Base-by-base conservation (phyloP, 2,113 vertebrate species). In the Eolophus roseicapilla region DNA sequence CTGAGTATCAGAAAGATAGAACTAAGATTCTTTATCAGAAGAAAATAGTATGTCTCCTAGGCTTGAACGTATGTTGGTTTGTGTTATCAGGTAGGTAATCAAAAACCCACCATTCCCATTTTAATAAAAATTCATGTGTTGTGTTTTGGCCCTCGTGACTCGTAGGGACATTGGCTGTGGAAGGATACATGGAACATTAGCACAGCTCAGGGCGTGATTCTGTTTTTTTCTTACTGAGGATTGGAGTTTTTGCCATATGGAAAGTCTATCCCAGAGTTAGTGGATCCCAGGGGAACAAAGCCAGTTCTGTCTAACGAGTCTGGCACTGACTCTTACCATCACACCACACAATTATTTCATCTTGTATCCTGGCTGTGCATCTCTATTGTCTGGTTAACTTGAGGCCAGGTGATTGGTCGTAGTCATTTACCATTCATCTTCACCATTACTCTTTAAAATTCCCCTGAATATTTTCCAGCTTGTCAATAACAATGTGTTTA, bases 231-330 rank as follows among this genome's bases (percentile, higher is more conserved):
- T 50, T 67, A 21, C 41, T 16, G 35, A 35, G 44, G 5, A 62
- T 39, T 47, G 27, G 59, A 87, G 62, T 17, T 70, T 83, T 69
- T 73, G 39, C 87, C 93, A 68, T 93, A 8, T 94, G 93, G 92
- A 90, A 92, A 86, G 90, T 39, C 82, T 63, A 50, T 95, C 64
- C 74, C 49, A 33, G 68, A 74, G 37, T 83, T 50, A 59, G 78
- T 80, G 52, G 28, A 10, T 80, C 93, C 50, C 68, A 39, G 46
- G n/a, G 74, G 78, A 77, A 3, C 20, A 80, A 63, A 86, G 68
- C 60, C 71, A 39, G 87, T 87, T 50, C 67, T 83, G 31, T 77
- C 19, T n/a, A 28, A 68, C 0, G 0, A 77, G 44, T 49, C 92
- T 73, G 63, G 9, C 63, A n/a, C 35, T 55, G 67, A 68, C 71